Evolutionary conservation across 1,140 invertebrate genomes (phyloP), one percentile per base, ranked within the genome.

Genomic region (Heliconius hermathena): DNA sequence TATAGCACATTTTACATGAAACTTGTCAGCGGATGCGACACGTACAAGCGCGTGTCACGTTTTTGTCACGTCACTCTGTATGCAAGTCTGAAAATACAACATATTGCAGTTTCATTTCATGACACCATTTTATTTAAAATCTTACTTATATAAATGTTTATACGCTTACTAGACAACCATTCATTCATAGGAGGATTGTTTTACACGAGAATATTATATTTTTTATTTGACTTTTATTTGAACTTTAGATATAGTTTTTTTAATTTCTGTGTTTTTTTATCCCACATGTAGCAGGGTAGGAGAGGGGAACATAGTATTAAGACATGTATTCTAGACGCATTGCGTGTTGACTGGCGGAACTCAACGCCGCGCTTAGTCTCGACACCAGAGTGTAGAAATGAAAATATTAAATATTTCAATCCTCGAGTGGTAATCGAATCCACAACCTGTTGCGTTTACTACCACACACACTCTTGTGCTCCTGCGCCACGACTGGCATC

Each of bases 21-120:
- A 72, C 36, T 41, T 72, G 36, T 72, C 71, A 72, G 4, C 36
- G 36, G 33, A 72, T 20, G 33, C 16, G 71, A 72, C 33, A 41
- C 71, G 36, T 18, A 72, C 71, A 41, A 72, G 71, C 36, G 36
- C 36, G 20, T 13, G 33, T 71, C 71, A 38, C n/a, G 38, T 71
- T 71, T 71, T 71, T 71, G 71, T 71, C 71, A 71, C 36, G 71
- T 72, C 71, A 36, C 71, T 72, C 38, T 72, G 20, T 72, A 72
- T 72, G 36, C 71, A 38, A 41, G 36, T 26, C n/a, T 41, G 71
- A 72, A 72, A 72, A 72, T 38, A 41, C 71, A 72, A n/a, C 20
- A 72, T 41, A 41, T 72, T 72, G 29, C 36, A 36, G 71, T 41
- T 72, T 72, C 71, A 41, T 72, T 38, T 41, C 33, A 38, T n/a